phyloP scores from a whole-genome alignment of 2,797 vertebrate genomes.

The Molossus molossus region DNA sequence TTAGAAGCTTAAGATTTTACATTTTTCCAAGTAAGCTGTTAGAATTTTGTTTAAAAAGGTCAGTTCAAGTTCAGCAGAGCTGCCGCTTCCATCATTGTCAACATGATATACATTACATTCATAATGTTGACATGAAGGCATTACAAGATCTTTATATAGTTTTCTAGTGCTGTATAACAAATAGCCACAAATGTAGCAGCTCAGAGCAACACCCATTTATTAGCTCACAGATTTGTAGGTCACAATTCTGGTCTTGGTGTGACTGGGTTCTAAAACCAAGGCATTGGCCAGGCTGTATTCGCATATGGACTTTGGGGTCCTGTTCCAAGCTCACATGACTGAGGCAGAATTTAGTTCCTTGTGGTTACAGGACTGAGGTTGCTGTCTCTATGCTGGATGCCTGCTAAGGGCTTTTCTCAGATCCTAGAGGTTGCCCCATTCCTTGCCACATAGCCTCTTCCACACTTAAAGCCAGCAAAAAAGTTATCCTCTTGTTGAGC shows the following conservation, averaged over 20 bases:
- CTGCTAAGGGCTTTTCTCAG: not conserved
- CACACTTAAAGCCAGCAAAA: not conserved
- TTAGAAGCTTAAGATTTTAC: slow-evolving; percentile 32
- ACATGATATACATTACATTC: not conserved
- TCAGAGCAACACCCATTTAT: not conserved
- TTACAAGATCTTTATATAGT: not conserved
- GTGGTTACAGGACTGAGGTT: not conserved
- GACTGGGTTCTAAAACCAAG: not conserved
- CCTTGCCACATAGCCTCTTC: not conserved
- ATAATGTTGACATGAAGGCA: not conserved
- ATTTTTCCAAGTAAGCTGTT: slow-evolving; percentile 1
- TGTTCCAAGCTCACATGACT: not conserved
- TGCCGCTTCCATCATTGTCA: not conserved
- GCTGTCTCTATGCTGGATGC: not conserved
- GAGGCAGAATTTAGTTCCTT: not conserved
- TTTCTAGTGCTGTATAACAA: not conserved
- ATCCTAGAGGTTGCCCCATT: not conserved
- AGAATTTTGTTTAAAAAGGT: slow-evolving; percentile 37
- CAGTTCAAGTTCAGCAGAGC: not conserved
- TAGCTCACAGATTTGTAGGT: not conserved
- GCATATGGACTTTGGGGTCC: not conserved
- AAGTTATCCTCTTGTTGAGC: not conserved
- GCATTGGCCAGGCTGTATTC: not conserved
- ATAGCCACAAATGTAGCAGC: not conserved
- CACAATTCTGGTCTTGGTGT: not conserved